Conservation (phyloP, 2,888 invertebrate species). For the Acrobasis consociella region DNA sequence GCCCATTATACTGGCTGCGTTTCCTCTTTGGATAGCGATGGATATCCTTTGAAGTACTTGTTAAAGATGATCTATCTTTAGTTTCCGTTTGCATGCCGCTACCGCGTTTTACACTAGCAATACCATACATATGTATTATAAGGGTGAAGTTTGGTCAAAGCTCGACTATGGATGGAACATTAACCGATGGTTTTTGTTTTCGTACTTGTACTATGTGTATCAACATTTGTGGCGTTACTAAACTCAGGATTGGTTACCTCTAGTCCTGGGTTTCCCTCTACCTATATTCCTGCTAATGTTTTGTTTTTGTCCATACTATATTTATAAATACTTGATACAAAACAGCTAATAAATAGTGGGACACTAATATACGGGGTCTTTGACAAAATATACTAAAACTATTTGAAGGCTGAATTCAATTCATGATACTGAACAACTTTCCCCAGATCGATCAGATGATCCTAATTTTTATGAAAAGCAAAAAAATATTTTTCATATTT, state of each 20-base stretch:
- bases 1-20: too few relatives aligned
- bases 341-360: too few relatives aligned
- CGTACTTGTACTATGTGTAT: conserved; percentile 7
- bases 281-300: background rate
- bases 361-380: too few relatives aligned
- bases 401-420: too few relatives aligned
- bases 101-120: background rate
- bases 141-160: background rate
- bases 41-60: too few relatives aligned
- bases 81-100: background rate
- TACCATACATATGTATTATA: background rate
- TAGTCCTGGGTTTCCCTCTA: background rate
- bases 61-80: background rate
- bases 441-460: too few relatives aligned
- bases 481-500: too few relatives aligned
- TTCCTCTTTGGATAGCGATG: too few relatives aligned
- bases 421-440: too few relatives aligned
- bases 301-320: background rate
- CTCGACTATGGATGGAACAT: conserved; percentile 3
- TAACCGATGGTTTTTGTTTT: conserved; percentile 18
- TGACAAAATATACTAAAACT: too few relatives aligned
- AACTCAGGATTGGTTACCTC: background rate
- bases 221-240: conserved; percentile 13
- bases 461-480: too few relatives aligned
- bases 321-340: background rate